Evolutionary conservation across 2,113 vertebrate species (phyloP), one percentile per base, ranked within the genome.

Genomic region (Hassar affinis): DNA sequence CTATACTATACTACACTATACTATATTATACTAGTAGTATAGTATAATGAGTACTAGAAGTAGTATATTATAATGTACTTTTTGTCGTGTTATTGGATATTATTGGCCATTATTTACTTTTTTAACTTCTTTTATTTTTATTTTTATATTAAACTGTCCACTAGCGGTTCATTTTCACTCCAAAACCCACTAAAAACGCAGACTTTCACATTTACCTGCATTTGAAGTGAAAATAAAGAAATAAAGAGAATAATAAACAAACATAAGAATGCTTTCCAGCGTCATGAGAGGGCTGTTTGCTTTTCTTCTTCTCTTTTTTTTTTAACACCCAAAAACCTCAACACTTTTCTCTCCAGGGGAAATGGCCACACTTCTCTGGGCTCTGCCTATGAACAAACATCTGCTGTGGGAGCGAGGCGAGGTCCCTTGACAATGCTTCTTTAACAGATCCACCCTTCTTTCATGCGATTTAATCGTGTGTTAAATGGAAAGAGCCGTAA

Each of bases 391-490:
- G 87, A 91, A 91, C 86, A 86, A 93, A 92, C 91, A 92, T 90
- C 92, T 93, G 90, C 85, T 82, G 78, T 38, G 84, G 88, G 87
- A 89, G 83, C 79, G 80, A 76, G 81, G 90, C 85, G 88, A 88
- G 87, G 86, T 91, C 90, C 90, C 90, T 85, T 79, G 86, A 86
- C 87, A 89, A 88, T 89, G 82, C 80, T 88, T 66, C 81, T 90
- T 45, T 86, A 84, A 89, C 76, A 86, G 78, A 62, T 91, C 85
- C 76, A 51, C 61, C 86, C 75, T 71, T 89, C 79, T 85, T 80
- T 78, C 52, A 30, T 51, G 20, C 83, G 49, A 77, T 93, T 91
- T 90, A 92, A 93, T 92, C 93, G 92, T 92, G 93, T 91, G 85
- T 74, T 92, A 88, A 90, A 51, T 52, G 84, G 88, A 89, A 88